These are phyloP conservation scores for Diarsia rubi DNA, from an alignment of 2,888 invertebrate species.

Conservation along the genomic window DNA sequence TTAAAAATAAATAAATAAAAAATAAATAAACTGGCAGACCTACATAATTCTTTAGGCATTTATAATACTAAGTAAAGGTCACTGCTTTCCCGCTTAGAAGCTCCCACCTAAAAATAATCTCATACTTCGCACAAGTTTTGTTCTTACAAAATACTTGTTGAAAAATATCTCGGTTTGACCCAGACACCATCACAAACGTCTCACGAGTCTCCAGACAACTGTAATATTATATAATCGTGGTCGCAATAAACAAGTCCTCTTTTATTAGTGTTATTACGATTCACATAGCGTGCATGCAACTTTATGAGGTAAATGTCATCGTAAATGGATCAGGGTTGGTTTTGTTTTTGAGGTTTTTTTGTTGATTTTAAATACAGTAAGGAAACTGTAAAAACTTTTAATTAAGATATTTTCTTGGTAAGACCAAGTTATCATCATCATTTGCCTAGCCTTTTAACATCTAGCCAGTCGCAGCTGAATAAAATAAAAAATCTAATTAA, in stretches of 20 bases:
- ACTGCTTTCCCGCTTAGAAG: neutral
- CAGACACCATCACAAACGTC: conserved; percentile 49
- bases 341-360: neutral
- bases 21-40: too few relatives aligned
- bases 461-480: too few relatives aligned
- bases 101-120: neutral
- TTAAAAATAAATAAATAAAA: too few relatives aligned
- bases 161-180: conserved; percentile 21
- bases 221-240: conserved; percentile 62
- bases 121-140: conserved; percentile 9
- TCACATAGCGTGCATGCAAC: conserved; percentile 49
- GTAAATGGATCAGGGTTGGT: neutral
- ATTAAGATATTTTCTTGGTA: too few relatives aligned
- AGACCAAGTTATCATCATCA: too few relatives aligned
- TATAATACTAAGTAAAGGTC: neutral
- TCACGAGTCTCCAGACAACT: conserved; percentile 56
- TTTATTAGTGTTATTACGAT: conserved; percentile 43
- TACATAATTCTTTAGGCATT: neutral
- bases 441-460: too few relatives aligned
- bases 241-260: conserved; percentile 65
- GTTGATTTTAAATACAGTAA: neutral
- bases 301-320: conserved; percentile 36
- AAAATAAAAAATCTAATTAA: too few relatives aligned
- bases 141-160: conserved; percentile 11
- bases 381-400: too few relatives aligned